Conservation (phyloP, 2,113 vertebrate species). For the Actenoides hombroni region DNA sequence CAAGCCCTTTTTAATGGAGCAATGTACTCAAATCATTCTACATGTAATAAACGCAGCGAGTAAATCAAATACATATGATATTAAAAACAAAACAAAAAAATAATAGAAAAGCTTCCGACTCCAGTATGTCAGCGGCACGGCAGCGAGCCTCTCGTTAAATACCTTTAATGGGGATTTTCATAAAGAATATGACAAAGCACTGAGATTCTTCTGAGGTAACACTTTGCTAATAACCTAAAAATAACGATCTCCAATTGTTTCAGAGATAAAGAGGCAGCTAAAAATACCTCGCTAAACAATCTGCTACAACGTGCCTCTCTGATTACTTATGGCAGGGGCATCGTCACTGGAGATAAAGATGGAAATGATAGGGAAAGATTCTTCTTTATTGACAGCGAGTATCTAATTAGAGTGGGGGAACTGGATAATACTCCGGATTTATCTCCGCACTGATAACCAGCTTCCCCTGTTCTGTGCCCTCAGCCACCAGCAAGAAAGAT, state of each 20-base stretch:
- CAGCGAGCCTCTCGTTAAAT: not conserved
- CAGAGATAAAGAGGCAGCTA: conserved; percentile 30
- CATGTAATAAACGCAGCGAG: conserved; percentile 5
- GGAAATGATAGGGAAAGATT: not conserved
- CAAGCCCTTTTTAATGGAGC: not conserved
- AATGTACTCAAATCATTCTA: conserved; percentile 2
- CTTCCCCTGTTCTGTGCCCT: not conserved
- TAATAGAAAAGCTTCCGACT: conserved; percentile 1
- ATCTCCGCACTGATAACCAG: not conserved
- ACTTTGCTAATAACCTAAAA: conserved; percentile 59
- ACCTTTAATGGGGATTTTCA: not conserved
- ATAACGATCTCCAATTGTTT: conserved; percentile 41
- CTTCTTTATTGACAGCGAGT: not conserved
- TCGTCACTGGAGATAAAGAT: not conserved
- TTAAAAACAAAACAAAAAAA: not conserved
- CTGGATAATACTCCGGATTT: not conserved
- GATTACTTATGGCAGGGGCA: not conserved
- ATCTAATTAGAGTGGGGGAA: not conserved
- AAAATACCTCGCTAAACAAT: conserved; percentile 52
- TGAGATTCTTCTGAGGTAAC: conserved; percentile 21
- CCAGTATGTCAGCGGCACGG: not conserved
- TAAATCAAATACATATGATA: not conserved
- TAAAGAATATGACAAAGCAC: conserved; percentile 32
- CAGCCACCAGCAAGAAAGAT: not conserved
- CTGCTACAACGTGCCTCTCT: not conserved